Evolutionary conservation across 2,888 invertebrate species (phyloP).

Genomic region (Cremastobaeus sp.): DNA sequence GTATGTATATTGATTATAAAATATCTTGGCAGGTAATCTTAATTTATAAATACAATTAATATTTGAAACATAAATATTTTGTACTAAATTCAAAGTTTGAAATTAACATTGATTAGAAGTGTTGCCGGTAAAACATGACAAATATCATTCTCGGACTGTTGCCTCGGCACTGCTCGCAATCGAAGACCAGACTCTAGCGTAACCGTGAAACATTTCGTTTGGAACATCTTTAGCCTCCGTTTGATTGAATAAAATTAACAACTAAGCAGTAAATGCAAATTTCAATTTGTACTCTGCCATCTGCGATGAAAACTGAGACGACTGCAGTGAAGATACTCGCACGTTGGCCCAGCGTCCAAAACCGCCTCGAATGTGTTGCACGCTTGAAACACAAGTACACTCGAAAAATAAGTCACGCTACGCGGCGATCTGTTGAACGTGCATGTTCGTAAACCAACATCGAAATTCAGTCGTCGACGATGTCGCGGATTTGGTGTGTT

Average conservation of each 20-base stretch:
- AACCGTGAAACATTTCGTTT: no score
- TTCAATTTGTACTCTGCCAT: conserved; percentile 25
- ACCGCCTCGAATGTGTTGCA: conserved; percentile 13
- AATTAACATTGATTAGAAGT: no score
- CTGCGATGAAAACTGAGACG: conserved; percentile 15
- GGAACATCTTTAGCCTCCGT: conserved; percentile 15
- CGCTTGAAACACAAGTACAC: conserved; percentile 39
- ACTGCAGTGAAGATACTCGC: conserved; percentile 26
- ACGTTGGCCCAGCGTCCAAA: neutral
- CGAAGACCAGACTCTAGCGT: neutral
- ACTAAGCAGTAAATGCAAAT: conserved; percentile 30
- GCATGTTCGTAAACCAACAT: conserved; percentile 24
- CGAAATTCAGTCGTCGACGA: conserved; percentile 13
- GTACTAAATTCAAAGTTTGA: no score
- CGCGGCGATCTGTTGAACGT: conserved; percentile 25
- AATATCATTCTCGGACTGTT: no score
- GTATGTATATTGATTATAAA: no score
- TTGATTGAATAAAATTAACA: conserved; percentile 10
- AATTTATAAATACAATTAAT: no score
- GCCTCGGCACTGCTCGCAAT: no score
- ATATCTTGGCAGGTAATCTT: no score
- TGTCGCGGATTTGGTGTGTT: conserved; percentile 33
- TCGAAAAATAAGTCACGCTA: conserved; percentile 23
- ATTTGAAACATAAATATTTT: no score
- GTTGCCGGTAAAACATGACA: no score